A percentile compares a stretch with the other conserved stretches of the same genome.
phyloP scores from a whole-genome alignment of 2,888 invertebrate species.

The Plebejus melissa region DNA sequence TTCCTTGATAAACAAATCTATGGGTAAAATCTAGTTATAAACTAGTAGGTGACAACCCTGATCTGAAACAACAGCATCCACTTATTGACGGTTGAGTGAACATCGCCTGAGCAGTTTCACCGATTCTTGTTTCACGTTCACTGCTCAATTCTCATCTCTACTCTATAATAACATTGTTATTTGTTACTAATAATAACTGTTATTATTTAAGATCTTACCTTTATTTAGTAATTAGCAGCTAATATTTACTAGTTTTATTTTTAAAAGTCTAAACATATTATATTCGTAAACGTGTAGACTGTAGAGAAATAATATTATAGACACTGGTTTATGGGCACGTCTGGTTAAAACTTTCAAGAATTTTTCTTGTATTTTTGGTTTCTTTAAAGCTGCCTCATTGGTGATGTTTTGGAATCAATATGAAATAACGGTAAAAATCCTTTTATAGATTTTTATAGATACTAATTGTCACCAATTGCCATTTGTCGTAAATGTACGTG shows the following conservation, averaged over 20 bases:
- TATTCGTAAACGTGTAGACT: too few relatives aligned
- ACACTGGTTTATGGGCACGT: too few relatives aligned
- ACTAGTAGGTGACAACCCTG: slow-evolving; percentile 29
- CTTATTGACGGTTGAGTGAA: slow-evolving; percentile 33
- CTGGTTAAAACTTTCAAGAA: too few relatives aligned
- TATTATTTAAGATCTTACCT: not conserved
- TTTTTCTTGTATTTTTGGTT: too few relatives aligned
- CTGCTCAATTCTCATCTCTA: slow-evolving; percentile 57
- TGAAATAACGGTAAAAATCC: not conserved
- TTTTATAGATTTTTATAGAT: not conserved
- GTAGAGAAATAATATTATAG: too few relatives aligned
- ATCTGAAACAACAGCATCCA: slow-evolving; percentile 29
- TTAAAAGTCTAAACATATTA: too few relatives aligned
- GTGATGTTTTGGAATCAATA: too few relatives aligned
- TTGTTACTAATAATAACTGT: not conserved
- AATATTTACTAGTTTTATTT: not conserved
- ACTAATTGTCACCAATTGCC: not conserved
- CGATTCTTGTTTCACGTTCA: slow-evolving; percentile 45
- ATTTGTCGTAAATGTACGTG: not conserved
- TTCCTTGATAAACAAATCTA: not conserved
- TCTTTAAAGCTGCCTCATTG: too few relatives aligned
- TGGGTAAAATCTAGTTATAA: not conserved
- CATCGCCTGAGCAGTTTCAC: slow-evolving; percentile 39
- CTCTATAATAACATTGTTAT: slow-evolving; percentile 28
- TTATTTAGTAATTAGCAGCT: not conserved